These are phyloP conservation scores for Prunella fulvescens DNA, from an alignment of 2,113 vertebrate genomes.

Conservation along the genomic window DNA sequence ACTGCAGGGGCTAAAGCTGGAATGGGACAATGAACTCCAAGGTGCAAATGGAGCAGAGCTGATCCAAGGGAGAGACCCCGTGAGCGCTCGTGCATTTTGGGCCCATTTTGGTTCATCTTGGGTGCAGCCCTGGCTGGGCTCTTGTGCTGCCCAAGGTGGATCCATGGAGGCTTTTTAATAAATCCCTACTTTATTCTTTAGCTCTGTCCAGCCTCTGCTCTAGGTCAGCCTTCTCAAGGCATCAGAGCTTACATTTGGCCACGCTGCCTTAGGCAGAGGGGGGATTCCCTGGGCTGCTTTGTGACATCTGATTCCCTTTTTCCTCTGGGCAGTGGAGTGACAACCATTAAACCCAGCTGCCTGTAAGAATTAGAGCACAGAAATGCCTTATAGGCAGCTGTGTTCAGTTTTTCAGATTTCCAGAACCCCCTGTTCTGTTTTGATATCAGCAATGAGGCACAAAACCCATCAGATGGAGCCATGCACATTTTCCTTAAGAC, in stretches of 20 bases:
- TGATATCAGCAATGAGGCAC: not conserved
- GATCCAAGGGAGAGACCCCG: no score
- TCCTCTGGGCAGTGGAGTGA: not conserved
- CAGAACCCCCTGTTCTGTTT: not conserved
- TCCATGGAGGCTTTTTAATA: not conserved
- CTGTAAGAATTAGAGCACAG: not conserved
- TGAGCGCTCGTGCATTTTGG: no score
- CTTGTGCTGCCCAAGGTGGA: no score
- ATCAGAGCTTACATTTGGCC: not conserved
- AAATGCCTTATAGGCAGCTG: no score
- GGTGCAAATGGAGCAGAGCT: no score
- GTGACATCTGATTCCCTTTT: not conserved
- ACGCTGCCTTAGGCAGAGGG: accelerated
- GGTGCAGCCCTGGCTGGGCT: no score
- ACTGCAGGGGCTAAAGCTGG: no score
- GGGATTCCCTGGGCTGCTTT: not conserved
- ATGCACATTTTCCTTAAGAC: not conserved
- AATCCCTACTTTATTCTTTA: not conserved
- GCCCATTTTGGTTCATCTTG: no score
- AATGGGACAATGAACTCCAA: no score
- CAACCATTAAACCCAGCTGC: not conserved
- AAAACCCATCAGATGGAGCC: not conserved
- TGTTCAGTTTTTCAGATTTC: not conserved
- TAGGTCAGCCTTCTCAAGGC: not conserved
- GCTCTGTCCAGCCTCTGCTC: accelerated